A percentile compares a stretch with the other conserved stretches of the same genome.
phyloP scores from a whole-genome alignment of 2,888 invertebrate genomes.

The Sphaerophoria taeniata region DNA sequence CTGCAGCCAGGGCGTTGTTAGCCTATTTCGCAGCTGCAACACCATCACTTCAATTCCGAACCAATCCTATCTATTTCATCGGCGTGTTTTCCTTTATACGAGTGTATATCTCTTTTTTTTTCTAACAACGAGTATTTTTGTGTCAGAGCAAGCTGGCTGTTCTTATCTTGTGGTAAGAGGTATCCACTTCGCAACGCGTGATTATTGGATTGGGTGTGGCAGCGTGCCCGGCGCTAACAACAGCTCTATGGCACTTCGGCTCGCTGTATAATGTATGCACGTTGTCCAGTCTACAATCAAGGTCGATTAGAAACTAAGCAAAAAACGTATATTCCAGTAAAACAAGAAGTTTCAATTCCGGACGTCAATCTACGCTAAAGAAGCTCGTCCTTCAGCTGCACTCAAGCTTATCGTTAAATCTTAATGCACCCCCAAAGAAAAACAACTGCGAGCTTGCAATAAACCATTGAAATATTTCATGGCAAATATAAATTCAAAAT shows the following conservation, averaged over 20 bases:
- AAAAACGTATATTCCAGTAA: background rate
- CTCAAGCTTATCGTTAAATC: constrained; percentile 55
- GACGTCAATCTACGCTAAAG: constrained; percentile 55
- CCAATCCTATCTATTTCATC: constrained; percentile 72
- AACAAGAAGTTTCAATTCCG: constrained; percentile 52
- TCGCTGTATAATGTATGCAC: constrained; percentile 28
- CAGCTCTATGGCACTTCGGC: background rate
- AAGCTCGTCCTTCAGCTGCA: constrained; percentile 59
- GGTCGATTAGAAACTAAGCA: constrained; percentile 47
- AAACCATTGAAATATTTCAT: constrained; percentile 52
- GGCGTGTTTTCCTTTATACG: constrained; percentile 38
- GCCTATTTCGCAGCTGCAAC: constrained; percentile 74
- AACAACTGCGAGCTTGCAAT: constrained; percentile 25
- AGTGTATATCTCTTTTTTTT: background rate
- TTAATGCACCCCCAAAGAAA: constrained; percentile 41
- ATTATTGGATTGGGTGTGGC: constrained; percentile 72
- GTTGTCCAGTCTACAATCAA: constrained; percentile 72
- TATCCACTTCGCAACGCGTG: constrained; percentile 72
- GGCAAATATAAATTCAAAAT: constrained; percentile 37
- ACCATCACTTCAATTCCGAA: constrained; percentile 69
- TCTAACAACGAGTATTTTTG: constrained; percentile 58
- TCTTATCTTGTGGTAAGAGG: constrained; percentile 70
- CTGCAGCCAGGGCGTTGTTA: constrained; percentile 71
- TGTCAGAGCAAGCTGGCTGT: constrained; percentile 52
- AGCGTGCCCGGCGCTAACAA: constrained; percentile 64